Evolutionary conservation across 2,797 vertebrate species (phyloP), one percentile per base, ranked within the genome.

Genomic region (Pempheris klunzingeri): DNA sequence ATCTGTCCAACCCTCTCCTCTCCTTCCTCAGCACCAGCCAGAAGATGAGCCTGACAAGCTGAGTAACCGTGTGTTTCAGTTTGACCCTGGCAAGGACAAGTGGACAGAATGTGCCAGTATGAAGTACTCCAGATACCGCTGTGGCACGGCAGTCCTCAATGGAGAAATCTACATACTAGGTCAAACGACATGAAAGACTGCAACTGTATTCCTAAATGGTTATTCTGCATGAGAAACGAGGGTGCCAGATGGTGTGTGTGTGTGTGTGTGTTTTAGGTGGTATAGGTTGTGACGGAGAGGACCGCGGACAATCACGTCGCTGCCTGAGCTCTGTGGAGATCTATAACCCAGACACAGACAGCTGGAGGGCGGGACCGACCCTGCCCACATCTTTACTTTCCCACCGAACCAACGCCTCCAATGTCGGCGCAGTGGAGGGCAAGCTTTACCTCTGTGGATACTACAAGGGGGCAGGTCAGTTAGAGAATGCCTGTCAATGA

Each of bases 361-460:
- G 95, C 26, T 98, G 97, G 97, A 95, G 96, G 78, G 87, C 92
- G 0, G 96, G 97, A 13, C 95, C 96, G 0, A 72, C 94, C 0
- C 90, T 98, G 86, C 97, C 96, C 28, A 95, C 63, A 34, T 91
- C 96, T 2, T 90, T 97, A 4, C 96, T 98, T 49, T 94, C 96
- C 5, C 94, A 96, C 22, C 90, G 95, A 78, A 96, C 93, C 71
- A 97, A 96, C 10, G 88, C 95, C 4, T 95, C 93, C 65, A 97
- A 90, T 0, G 83, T 93, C 0, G 96, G 95, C 44, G 90, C 82
- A 0, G 94, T 96, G 78, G 95, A 96, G 3, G 95, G 96, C 26
- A 97, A 96, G 78, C 92, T 98, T 5, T 98, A 97, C 59, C 84
- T 98, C 84, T 98, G 97, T 26, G 97, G 97, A 77, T 96, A 96